Evolutionary conservation across 2,113 vertebrate genomes (phyloP).

Genomic region (Paramormyrops kingsleyae): DNA sequence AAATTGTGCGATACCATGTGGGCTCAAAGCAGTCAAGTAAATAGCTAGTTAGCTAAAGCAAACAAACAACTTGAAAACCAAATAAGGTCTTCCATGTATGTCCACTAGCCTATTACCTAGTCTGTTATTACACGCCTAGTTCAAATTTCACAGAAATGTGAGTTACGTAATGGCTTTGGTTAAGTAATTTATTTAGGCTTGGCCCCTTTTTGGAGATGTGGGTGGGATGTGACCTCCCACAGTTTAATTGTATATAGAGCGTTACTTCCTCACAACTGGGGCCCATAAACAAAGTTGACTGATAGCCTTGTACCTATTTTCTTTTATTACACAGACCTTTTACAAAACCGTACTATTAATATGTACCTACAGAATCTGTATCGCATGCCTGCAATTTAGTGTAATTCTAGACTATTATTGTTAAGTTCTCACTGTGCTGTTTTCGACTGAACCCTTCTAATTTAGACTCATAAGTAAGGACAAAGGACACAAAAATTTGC

Average conservation of each 20-base stretch:
- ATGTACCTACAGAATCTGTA: neutral
- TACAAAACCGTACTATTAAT: neutral
- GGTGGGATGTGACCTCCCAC: conserved; percentile 1
- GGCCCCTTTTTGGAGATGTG: neutral
- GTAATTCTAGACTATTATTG: neutral
- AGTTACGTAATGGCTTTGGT: neutral
- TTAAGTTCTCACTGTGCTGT: neutral
- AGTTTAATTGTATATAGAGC: neutral
- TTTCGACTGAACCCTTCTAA: neutral
- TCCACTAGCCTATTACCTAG: neutral
- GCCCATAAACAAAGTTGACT: neutral
- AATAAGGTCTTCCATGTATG: neutral
- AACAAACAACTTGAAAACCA: neutral
- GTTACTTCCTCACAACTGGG: neutral
- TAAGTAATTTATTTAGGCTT: neutral
- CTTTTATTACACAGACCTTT: neutral
- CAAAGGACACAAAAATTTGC: neutral
- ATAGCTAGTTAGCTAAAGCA: neutral
- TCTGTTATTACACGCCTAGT: neutral
- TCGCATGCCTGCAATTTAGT: neutral
- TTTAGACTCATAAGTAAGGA: neutral
- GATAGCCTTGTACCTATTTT: neutral
- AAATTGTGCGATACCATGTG: neutral
- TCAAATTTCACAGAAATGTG: neutral
- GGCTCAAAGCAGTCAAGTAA: neutral